Conservation (phyloP, 2,113 vertebrate species). For the Collichthys lucidus region DNA sequence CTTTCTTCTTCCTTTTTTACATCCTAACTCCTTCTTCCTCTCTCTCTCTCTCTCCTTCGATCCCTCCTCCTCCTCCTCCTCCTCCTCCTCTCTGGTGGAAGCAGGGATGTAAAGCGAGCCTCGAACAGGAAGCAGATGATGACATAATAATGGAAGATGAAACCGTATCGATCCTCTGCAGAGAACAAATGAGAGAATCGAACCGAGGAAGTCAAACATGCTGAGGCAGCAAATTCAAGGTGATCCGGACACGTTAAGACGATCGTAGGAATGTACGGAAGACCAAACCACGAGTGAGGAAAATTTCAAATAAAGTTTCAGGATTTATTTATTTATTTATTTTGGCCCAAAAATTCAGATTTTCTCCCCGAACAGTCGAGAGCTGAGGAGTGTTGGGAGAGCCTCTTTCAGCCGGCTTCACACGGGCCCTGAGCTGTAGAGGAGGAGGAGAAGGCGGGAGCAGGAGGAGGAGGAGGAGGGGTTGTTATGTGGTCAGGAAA, state of each 20-base stretch:
- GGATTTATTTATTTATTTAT: no score
- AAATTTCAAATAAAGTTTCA: neutral
- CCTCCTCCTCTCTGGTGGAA: slow-evolving; percentile 12
- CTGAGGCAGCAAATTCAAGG: slow-evolving; percentile 33
- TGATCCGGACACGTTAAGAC: slow-evolving; percentile 37
- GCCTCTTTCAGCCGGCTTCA: slow-evolving; percentile 28
- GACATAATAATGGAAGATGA: slow-evolving; percentile 54
- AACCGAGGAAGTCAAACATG: slow-evolving; percentile 33
- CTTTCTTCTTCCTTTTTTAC: no score
- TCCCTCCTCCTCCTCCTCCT: neutral
- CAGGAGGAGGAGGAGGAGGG: neutral
- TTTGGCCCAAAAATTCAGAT: neutral
- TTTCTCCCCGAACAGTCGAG: neutral
- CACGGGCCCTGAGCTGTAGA: slow-evolving; percentile 4
- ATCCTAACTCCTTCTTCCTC: no score
- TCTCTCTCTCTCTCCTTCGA: neutral
- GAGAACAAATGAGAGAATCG: slow-evolving; percentile 39
- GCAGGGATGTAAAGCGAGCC: slow-evolving; percentile 36
- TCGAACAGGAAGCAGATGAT: slow-evolving; percentile 55
- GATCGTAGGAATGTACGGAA: neutral
- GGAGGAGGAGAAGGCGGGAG: slow-evolving; percentile 9
- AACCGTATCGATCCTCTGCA: slow-evolving; percentile 32
- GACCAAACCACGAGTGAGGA: neutral
- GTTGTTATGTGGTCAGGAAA: slow-evolving; percentile 31
- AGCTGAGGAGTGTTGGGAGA: neutral